Evolutionary conservation across 1,140 invertebrate genomes (phyloP).

Genomic region (Rhynchophorus ferrugineus): DNA sequence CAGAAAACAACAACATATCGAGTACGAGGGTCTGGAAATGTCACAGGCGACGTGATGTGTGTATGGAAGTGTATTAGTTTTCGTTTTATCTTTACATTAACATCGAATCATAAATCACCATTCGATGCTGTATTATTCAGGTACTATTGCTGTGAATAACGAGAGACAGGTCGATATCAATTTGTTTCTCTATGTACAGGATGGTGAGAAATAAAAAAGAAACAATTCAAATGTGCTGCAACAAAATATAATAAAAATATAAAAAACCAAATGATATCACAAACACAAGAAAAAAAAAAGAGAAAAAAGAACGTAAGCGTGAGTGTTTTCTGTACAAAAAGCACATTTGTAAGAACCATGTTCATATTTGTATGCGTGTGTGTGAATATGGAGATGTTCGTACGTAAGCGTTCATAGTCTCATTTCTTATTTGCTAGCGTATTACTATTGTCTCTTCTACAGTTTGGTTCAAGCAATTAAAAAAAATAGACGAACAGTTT

Average conservation of each 20-base stretch:
- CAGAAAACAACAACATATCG: background rate
- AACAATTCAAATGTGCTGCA: too few species aligned
- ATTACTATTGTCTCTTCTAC: too few species aligned
- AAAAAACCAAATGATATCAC: conserved; percentile 11
- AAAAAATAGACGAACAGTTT: too few species aligned
- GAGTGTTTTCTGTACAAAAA: conserved; percentile 2
- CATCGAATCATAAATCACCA: conserved; percentile 8
- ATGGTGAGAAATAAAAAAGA: conserved; percentile 22
- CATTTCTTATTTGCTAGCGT: too few species aligned
- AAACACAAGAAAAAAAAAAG: conserved; percentile 5
- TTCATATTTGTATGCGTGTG: background rate
- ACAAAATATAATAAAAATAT: conserved; percentile 22
- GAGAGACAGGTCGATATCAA: conserved; percentile 3
- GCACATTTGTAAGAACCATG: background rate
- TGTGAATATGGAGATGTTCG: background rate
- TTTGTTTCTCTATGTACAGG: conserved; percentile 14
- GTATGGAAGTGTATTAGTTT: background rate
- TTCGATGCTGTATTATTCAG: conserved; percentile 28
- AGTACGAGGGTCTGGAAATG: background rate
- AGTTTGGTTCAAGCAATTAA: too few species aligned
- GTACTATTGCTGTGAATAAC: conserved; percentile 27
- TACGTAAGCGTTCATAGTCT: too few species aligned
- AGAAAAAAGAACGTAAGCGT: conserved; percentile 3
- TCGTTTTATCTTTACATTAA: background rate
- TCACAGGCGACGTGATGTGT: background rate